phyloP scores from a whole-genome alignment of 2,888 invertebrate genomes.

The Limnephilus marmoratus region DNA sequence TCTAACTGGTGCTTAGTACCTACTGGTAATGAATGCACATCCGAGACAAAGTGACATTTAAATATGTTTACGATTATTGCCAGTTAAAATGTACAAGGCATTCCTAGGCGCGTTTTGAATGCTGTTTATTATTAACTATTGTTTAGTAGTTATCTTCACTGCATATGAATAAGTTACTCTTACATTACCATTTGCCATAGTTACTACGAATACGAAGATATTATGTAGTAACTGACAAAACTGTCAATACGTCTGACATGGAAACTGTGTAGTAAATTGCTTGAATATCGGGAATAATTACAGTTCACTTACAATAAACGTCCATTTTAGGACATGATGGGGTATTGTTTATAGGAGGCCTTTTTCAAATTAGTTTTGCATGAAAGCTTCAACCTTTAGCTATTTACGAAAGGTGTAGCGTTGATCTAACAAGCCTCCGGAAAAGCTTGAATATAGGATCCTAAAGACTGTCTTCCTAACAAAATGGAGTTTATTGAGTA shows the following conservation, averaged over 20 bases:
- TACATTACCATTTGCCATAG: slow-evolving; percentile 3
- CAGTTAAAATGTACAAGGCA: slow-evolving; percentile 9
- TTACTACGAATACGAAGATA: neutral
- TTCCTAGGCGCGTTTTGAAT: slow-evolving; percentile 32
- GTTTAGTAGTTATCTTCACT: neutral
- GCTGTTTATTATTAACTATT: slow-evolving; percentile 17
- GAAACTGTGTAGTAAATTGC: neutral
- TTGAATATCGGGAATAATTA: neutral
- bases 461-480: neutral
- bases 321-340: neutral
- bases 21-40: slow-evolving; percentile 16
- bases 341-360: neutral
- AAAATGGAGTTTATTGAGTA: too few relatives aligned
- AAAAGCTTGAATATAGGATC: neutral
- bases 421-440: neutral
- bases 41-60: slow-evolving; percentile 30
- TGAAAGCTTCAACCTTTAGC: neutral
- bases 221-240: neutral
- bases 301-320: neutral
- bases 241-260: neutral
- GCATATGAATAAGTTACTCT: slow-evolving; percentile 4
- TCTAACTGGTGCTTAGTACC: neutral
- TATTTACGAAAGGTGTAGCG: neutral
- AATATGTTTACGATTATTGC: slow-evolving; percentile 9
- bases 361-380: neutral